phyloP scores from a whole-genome alignment of 2,113 vertebrate genomes.

The Arizona elegans region DNA sequence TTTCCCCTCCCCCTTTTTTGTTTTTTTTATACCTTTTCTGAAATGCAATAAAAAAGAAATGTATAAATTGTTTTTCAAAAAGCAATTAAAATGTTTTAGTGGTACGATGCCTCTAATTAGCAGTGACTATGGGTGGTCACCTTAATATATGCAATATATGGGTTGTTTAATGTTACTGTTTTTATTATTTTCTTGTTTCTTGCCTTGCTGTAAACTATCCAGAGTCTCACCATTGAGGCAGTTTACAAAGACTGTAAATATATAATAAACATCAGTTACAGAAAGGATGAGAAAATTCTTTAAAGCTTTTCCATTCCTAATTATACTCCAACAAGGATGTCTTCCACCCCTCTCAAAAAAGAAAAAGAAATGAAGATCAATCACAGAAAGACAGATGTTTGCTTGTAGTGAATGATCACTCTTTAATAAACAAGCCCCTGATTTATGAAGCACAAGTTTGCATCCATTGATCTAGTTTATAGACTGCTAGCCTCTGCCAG shows the following conservation, averaged over 20 bases:
- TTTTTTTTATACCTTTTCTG: not conserved
- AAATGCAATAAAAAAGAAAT: not conserved
- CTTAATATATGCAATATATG: not conserved
- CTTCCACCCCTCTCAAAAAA: not conserved
- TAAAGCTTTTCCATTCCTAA: not conserved
- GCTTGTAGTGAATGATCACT: not conserved
- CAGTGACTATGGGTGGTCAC: not conserved
- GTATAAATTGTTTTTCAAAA: not conserved
- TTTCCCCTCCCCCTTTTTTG: not conserved
- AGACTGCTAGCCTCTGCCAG: not conserved
- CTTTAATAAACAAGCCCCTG: not conserved
- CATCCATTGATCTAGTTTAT: not conserved
- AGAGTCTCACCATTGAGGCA: not conserved
- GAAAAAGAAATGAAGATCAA: not conserved
- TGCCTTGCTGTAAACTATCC: not conserved
- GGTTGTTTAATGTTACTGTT: not conserved
- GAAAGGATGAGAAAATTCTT: not conserved
- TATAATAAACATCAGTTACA: not conserved
- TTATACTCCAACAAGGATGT: not conserved
- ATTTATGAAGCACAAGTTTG: not conserved
- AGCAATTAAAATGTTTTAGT: not conserved
- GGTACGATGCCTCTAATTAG: not conserved
- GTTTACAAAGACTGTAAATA: not conserved
- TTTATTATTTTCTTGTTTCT: not conserved
- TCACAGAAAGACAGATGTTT: not conserved